Conservation (phyloP, 2,888 invertebrate species). For the Chloroclystis v-ata region DNA sequence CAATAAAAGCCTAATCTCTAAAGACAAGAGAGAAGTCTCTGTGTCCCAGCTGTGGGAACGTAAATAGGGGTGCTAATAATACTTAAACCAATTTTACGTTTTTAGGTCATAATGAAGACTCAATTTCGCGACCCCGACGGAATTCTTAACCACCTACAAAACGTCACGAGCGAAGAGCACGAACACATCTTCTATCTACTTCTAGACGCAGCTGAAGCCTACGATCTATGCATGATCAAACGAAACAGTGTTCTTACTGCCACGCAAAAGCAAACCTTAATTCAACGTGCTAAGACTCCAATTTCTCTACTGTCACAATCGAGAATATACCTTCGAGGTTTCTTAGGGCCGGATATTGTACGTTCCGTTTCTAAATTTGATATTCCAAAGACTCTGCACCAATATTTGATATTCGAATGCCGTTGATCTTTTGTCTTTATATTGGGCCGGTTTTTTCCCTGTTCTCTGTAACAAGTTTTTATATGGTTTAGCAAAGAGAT, state of each 20-base stretch:
- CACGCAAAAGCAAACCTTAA: constrained; percentile 81
- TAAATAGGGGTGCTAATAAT: too few relatives aligned
- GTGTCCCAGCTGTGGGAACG: too few relatives aligned
- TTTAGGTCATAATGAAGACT: constrained; percentile 87
- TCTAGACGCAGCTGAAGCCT: constrained; percentile 85
- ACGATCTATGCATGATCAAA: constrained; percentile 88
- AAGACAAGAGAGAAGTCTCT: too few relatives aligned
- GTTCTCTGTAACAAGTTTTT: too few relatives aligned
- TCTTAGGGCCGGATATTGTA: constrained; percentile 77
- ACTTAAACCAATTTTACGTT: background rate
- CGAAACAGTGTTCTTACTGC: constrained; percentile 82
- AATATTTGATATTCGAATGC: constrained; percentile 84
- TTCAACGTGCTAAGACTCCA: constrained; percentile 82
- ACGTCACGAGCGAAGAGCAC: constrained; percentile 70
- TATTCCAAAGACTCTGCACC: constrained; percentile 81
- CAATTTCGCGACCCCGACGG: constrained; percentile 91
- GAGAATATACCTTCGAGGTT: constrained; percentile 77
- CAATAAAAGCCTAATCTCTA: too few relatives aligned
- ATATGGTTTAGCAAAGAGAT: too few relatives aligned
- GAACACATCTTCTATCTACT: constrained; percentile 81
- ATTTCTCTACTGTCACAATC: constrained; percentile 82
- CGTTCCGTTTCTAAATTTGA: constrained; percentile 78
- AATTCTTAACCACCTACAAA: constrained; percentile 86
- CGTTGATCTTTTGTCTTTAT: constrained; percentile 48
- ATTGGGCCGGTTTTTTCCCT: too few relatives aligned